Evolutionary conservation across 2,888 invertebrate species (phyloP).

Genomic region (Phyllotreta striolata): DNA sequence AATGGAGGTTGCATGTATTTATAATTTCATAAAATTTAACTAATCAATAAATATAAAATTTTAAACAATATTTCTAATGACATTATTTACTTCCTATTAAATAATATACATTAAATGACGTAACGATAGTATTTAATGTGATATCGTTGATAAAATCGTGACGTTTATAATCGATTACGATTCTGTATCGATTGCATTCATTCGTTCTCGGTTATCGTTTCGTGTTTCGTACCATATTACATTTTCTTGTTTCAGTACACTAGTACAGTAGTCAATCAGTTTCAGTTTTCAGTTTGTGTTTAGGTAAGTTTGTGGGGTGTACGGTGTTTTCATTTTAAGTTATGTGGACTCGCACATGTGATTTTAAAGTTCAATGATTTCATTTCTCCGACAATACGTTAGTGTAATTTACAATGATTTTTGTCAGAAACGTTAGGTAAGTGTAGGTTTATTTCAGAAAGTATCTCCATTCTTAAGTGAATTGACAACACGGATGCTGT

Average conservation of each 20-base stretch:
- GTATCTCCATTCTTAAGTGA: constrained; percentile 8
- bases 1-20: too few species aligned
- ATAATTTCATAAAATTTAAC: too few species aligned
- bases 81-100: too few species aligned
- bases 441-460: constrained; percentile 30
- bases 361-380: constrained; percentile 46
- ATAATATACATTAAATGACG: too few species aligned
- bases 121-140: too few species aligned
- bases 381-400: constrained; percentile 42
- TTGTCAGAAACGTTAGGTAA: constrained; percentile 49
- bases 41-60: too few species aligned
- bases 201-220: too few species aligned
- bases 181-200: neutral
- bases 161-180: constrained; percentile 7
- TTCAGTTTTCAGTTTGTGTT: constrained; percentile 43
- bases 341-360: constrained; percentile 52
- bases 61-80: too few species aligned
- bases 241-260: constrained; percentile 14
- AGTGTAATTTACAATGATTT: constrained; percentile 48
- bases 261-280: too few species aligned
- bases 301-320: constrained; percentile 44
- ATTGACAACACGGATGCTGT: constrained; percentile 28
- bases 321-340: constrained; percentile 42
- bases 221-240: neutral
- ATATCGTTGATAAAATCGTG: neutral